Evolutionary conservation across 2,797 vertebrate genomes (phyloP), one percentile per base, ranked within the genome.

Genomic region (Poecile montanus): DNA sequence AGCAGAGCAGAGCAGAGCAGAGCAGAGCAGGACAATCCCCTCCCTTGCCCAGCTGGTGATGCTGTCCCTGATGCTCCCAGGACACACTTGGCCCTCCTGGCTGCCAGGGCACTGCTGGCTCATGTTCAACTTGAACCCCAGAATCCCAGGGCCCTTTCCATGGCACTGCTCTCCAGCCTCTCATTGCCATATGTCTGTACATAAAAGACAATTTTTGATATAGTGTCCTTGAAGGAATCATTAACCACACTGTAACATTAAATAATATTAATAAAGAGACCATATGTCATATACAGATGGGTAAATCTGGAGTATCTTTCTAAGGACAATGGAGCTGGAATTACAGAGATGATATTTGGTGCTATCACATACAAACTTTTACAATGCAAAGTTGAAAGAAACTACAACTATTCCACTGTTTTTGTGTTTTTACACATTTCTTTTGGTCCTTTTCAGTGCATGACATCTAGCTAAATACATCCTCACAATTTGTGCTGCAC

Each of bases 211-310:
- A 48, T 36, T 81, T 91, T 82, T 79, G 2, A 32, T 22, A 19
- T 14, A 22, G 2, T 34, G 7, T n/a, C 10, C 56, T 75, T 77
- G 47, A 9, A 45, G 10, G 22, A 8, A 61, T 40, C 26, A 22
- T 47, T 67, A 29, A 88, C 15, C 6, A 3, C 13, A 78, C 6
- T 22, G 4, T 19, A 83, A 60, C 1, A 17, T 10, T 23, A 51
- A 50, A 48, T 4, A n/a, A 2, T 23, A 42, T n/a, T 54, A 38
- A 63, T 45, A 57, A 65, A 66, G n/a, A 78, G 6, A 32, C 23
- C 4, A 11, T 4, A 45, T 7, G 3, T 15, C 10, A 45, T 36
- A 45, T 5, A 53, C 0, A 3, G 2, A 29, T 6, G 9, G 8
- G 10, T 67, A 63, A 91, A 72, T 61, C 13, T 38, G 44, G 10